A percentile compares a stretch with the other conserved stretches of the same genome.
Evolutionary conservation across 2,113 vertebrate genomes (phyloP).

Genomic region (Corythoichthys haematopterus): DNA sequence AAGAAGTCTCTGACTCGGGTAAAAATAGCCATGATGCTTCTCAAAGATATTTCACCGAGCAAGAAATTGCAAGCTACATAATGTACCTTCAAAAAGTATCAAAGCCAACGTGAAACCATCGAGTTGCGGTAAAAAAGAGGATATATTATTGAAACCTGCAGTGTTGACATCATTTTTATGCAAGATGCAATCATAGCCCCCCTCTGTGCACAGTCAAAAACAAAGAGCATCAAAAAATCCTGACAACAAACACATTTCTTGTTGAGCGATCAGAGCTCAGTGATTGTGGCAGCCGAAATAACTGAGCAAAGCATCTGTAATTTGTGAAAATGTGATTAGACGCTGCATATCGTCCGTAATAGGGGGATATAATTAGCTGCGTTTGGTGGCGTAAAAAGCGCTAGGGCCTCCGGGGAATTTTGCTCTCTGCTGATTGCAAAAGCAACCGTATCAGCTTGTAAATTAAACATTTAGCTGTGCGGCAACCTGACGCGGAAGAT

Average conservation of each 20-base stretch:
- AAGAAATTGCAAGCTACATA: background rate
- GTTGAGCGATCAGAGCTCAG: background rate
- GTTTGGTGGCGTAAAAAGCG: conserved; percentile 4
- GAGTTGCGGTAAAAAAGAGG: background rate
- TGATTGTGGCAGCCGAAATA: background rate
- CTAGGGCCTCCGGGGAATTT: background rate
- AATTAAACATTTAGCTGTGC: background rate
- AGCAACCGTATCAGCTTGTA: conserved; percentile 1
- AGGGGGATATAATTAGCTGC: conserved; percentile 7
- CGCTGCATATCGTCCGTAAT: conserved; percentile 21
- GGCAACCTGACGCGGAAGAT: background rate
- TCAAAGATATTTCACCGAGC: background rate
- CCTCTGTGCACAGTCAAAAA: background rate
- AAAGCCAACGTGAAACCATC: background rate
- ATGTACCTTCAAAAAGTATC: background rate
- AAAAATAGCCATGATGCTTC: background rate
- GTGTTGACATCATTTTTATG: background rate
- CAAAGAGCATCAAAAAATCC: conserved; percentile 6
- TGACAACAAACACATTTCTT: background rate
- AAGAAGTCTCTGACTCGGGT: background rate
- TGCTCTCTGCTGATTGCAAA: conserved; percentile 6
- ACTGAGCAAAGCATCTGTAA: conserved; percentile 19
- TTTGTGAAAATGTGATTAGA: conserved; percentile 40
- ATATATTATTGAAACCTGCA: background rate
- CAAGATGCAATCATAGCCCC: background rate